A percentile compares a stretch with the other conserved stretches of the same genome.
Conservation (phyloP, 2,797 vertebrate species). For the Paedocypris micromegethes region DNA sequence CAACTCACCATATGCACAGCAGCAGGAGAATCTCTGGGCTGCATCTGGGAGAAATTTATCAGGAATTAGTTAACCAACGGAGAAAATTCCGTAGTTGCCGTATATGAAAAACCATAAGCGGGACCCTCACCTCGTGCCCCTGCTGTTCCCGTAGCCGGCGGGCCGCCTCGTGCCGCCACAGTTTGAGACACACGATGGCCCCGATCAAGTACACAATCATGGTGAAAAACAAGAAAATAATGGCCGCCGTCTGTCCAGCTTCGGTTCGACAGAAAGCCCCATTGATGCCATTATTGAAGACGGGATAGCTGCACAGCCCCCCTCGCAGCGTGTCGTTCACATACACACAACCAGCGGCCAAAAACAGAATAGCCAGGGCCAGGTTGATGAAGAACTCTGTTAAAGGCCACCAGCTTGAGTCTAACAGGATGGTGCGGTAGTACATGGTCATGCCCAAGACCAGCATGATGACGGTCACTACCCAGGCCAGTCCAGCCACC, state of each 20-base stretch:
- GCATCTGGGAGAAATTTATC: constrained; percentile 65
- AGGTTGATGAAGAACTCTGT: constrained; percentile 91
- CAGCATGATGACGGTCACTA: constrained; percentile 82
- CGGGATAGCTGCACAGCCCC: constrained; percentile 85
- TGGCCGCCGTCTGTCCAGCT: constrained; percentile 88
- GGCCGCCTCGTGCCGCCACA: constrained; percentile 86
- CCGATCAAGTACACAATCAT: constrained; percentile 83
- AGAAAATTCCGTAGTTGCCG: too few relatives aligned
- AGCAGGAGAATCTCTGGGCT: constrained; percentile 56
- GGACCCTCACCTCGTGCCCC: constrained; percentile 72
- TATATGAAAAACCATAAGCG: too few relatives aligned
- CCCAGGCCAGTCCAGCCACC: constrained; percentile 83
- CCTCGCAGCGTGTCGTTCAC: constrained; percentile 86
- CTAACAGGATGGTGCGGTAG: constrained; percentile 90
- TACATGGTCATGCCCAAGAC: constrained; percentile 97
- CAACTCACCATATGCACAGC: constrained; percentile 69
- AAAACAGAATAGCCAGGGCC: constrained; percentile 82
- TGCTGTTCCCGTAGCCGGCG: constrained; percentile 72
- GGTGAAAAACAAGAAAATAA: constrained; percentile 88
- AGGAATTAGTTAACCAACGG: not conserved
- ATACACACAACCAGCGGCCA: constrained; percentile 85
- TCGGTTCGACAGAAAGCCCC: constrained; percentile 83
- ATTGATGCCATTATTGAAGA: constrained; percentile 84
- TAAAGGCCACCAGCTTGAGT: constrained; percentile 93
- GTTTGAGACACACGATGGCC: constrained; percentile 82